phyloP scores from a whole-genome alignment of 1,140 invertebrate species.

The Euura lappo region DNA sequence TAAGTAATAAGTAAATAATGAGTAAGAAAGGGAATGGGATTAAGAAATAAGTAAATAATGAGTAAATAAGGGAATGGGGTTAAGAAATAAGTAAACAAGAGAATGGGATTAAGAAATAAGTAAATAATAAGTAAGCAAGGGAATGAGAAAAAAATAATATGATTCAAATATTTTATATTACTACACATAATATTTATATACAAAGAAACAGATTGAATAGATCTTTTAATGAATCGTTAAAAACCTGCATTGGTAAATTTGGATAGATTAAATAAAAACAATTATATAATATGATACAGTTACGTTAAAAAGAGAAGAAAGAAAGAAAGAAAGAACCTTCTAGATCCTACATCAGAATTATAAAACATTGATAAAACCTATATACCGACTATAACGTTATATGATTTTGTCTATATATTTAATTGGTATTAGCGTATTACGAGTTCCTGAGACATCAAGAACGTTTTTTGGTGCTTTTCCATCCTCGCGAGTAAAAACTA shows the following conservation, averaged over 20 bases:
- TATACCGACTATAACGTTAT: not conserved
- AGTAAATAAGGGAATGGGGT: too few relatives aligned
- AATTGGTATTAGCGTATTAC: not conserved
- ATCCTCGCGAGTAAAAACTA: not conserved
- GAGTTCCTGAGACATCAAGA: not conserved
- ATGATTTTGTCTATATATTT: not conserved
- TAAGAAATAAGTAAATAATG: too few relatives aligned
- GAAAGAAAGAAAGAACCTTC: too few relatives aligned
- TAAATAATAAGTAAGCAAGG: too few relatives aligned
- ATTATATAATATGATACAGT: slow-evolving; percentile 4
- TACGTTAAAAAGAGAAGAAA: too few relatives aligned
- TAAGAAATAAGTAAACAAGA: not conserved
- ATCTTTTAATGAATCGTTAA: too few relatives aligned
- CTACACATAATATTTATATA: not conserved
- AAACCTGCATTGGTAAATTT: too few relatives aligned
- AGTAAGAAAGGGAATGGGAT: not conserved
- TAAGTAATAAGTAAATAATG: too few relatives aligned
- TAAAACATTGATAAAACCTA: not conserved
- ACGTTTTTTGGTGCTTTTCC: not conserved
- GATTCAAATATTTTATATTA: not conserved
- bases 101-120: not conserved
- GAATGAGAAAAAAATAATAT: too few relatives aligned
- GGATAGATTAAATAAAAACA: not conserved
- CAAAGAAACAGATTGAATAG: not conserved
- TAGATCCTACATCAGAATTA: not conserved